A percentile compares a stretch with the other conserved stretches of the same genome.
phyloP scores from a whole-genome alignment of 1,140 invertebrate species.

The Drosophila jambulina region DNA sequence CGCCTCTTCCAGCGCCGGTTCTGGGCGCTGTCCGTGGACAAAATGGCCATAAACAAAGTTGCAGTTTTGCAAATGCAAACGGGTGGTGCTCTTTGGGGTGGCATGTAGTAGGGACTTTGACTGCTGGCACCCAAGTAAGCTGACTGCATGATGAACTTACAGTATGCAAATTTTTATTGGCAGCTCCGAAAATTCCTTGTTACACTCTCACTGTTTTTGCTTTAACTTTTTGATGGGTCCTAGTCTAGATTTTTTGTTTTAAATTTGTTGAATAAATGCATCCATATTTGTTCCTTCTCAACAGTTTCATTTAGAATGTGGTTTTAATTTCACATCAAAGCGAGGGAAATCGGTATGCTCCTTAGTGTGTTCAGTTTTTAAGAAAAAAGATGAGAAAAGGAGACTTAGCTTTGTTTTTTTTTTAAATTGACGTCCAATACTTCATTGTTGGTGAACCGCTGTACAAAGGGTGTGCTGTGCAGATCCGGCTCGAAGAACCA shows the following conservation, averaged over 20 bases:
- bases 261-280: background rate
- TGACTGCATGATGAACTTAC: slow-evolving; percentile 15
- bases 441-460: no score
- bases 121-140: slow-evolving; percentile 4
- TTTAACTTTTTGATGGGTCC: background rate
- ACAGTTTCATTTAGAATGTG: background rate
- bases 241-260: background rate
- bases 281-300: background rate
- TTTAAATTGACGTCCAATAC: no score
- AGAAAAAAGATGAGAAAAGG: background rate
- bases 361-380: background rate
- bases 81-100: background rate
- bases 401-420: no score
- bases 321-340: background rate
- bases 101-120: slow-evolving; percentile 5
- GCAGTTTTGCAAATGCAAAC: slow-evolving; percentile 41
- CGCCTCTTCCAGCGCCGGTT: slow-evolving; percentile 24
- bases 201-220: background rate
- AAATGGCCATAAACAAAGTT: slow-evolving; percentile 58
- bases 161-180: slow-evolving; percentile 28
- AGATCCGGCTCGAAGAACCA: no score
- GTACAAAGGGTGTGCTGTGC: no score
- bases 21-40: slow-evolving; percentile 36
- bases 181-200: background rate
- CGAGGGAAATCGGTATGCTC: background rate